Evolutionary conservation across 2,797 vertebrate species (phyloP).

Genomic region (Serranus cabrilla): DNA sequence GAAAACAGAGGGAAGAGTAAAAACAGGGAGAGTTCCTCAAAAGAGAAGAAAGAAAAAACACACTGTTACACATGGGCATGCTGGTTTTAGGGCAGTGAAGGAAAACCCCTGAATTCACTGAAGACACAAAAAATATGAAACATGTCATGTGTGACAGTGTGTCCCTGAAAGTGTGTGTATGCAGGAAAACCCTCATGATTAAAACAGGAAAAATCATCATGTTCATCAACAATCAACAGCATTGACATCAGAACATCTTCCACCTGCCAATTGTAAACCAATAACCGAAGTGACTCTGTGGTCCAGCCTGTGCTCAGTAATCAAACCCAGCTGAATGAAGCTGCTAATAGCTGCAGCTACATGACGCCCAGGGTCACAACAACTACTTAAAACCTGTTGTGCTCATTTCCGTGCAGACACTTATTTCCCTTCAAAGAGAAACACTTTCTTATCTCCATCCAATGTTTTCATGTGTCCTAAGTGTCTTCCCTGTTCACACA

Average conservation of each 20-base stretch:
- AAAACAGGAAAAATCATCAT: slow-evolving; percentile 4
- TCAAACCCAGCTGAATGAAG: slow-evolving; percentile 76
- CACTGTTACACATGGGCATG: slow-evolving; percentile 14
- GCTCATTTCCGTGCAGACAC: slow-evolving; percentile 28
- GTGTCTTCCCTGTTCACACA: slow-evolving; percentile 12
- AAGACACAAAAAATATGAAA: slow-evolving; percentile 27
- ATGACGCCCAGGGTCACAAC: slow-evolving; percentile 64
- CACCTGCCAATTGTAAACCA: slow-evolving; percentile 53
- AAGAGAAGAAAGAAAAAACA: slow-evolving; percentile 27
- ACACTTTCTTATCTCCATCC: neutral
- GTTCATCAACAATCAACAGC: slow-evolving; percentile 28
- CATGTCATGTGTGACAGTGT: neutral
- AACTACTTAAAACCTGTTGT: slow-evolving; percentile 63
- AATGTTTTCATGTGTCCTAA: slow-evolving; percentile 1
- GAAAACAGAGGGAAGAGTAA: slow-evolving; percentile 1
- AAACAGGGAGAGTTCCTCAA: slow-evolving; percentile 1
- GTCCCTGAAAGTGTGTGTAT: neutral
- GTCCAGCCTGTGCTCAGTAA: slow-evolving; percentile 67
- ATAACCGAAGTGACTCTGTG: slow-evolving; percentile 64
- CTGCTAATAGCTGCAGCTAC: slow-evolving; percentile 68
- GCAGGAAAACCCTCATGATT: slow-evolving; percentile 13
- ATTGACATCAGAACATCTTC: slow-evolving; percentile 36
- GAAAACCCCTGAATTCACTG: no score
- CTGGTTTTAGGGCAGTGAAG: slow-evolving; percentile 16
- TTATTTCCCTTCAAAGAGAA: slow-evolving; percentile 18